A percentile compares a stretch with the other conserved stretches of the same genome.
Conservation (phyloP, 1,140 invertebrate genomes). For the Apis florea region DNA sequence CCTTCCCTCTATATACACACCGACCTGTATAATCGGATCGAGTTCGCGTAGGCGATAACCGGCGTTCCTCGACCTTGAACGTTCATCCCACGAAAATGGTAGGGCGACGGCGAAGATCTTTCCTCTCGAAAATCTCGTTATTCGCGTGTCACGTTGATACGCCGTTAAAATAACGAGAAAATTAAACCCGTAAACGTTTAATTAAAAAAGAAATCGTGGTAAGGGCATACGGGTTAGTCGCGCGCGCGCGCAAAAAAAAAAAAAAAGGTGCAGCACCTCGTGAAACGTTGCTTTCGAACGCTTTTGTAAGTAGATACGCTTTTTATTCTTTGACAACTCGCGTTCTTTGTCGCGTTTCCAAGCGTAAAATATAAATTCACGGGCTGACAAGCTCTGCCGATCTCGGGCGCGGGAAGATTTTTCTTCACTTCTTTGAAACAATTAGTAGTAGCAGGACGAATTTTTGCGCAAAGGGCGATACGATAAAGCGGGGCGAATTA, state of each 20-base stretch:
- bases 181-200: no score
- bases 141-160: no score
- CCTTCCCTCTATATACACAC: not conserved
- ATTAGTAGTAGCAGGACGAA: conserved; percentile 5
- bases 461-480: not conserved
- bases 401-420: not conserved
- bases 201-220: no score
- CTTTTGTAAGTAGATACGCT: conserved; percentile 7
- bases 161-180: no score
- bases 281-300: not conserved
- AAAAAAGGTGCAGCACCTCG: not conserved
- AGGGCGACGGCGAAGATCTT: no score
- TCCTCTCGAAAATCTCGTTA: no score
- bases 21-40: not conserved
- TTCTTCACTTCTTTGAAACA: conserved; percentile 4
- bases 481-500: no score
- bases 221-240: no score
- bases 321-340: conserved; percentile 6
- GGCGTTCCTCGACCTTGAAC: not conserved
- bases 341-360: conserved; percentile 21
- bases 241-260: no score
- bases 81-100: no score
- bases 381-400: no score
- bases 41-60: not conserved
- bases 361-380: conserved; percentile 30